phyloP scores from a whole-genome alignment of 2,797 vertebrate species.

The Okamejei kenojei region DNA sequence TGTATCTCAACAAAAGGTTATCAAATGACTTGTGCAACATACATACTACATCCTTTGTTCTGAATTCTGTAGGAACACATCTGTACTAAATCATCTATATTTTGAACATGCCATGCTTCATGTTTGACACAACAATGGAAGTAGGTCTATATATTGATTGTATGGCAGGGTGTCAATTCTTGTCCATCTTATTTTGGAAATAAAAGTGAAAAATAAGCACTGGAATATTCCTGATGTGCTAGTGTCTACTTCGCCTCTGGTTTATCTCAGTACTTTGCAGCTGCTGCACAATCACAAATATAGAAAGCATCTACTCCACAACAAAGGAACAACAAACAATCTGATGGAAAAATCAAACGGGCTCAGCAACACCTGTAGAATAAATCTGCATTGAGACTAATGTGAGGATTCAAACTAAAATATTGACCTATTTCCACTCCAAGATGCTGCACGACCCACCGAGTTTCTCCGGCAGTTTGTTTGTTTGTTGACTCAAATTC shows the following conservation, averaged over 20 bases:
- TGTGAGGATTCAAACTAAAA: no score
- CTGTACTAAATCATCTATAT: not conserved
- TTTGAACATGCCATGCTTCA: not conserved
- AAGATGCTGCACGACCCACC: no score
- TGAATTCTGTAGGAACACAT: not conserved
- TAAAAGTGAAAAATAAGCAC: not conserved
- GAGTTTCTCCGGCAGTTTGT: no score
- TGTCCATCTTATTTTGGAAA: not conserved
- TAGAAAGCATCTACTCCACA: not conserved
- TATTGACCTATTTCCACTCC: no score
- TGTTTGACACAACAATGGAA: not conserved
- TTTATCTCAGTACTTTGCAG: not conserved
- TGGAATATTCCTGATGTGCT: not conserved
- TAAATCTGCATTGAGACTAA: no score
- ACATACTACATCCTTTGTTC: not conserved
- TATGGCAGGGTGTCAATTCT: not conserved
- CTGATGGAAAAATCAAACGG: no score
- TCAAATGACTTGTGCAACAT: slow-evolving; percentile 16
- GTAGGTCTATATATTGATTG: not conserved
- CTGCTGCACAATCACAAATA: not conserved
- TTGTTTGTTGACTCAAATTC: no score
- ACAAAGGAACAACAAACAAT: no score
- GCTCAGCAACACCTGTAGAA: no score
- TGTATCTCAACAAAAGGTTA: slow-evolving; percentile 10
- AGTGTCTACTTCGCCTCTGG: not conserved